Evolutionary conservation across 2,888 invertebrate genomes (phyloP), one percentile per base, ranked within the genome.

Genomic region (Apamea anceps): DNA sequence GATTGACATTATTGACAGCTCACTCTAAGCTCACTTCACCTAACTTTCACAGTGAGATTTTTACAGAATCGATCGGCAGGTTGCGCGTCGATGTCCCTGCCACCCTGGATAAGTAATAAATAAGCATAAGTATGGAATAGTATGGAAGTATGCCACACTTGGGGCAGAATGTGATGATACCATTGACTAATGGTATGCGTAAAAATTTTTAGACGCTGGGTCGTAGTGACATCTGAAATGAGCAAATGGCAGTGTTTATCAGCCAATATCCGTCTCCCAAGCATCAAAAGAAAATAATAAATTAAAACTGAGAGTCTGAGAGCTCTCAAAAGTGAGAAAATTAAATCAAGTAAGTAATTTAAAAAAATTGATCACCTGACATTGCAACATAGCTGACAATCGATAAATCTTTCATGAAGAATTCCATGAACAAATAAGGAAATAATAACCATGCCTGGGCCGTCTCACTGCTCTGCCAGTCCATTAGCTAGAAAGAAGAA

Each of bases 351-450:
- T 74, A 32, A 25, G 2, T 72, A 70, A 18, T 3, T 15, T 72
- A 71, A n/a, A 65, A 28, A 71, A 62, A 7, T 0, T 62, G 37
- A 28, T 63, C 88, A 95, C 95, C 95, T 6, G 91, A 12, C 91
- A 94, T 87, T 12, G 94, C 91, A 45, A 94, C 90, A 70, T 95
- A 95, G 87, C 93, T 94, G 84, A 95, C 87, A 7, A 93, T 88
- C 87, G 91, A 92, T 42, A 95, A 88, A 45, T 88, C 88, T 85
- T 93, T 94, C 95, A 94, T 94, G 37, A 87, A 92, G 75, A 88
- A 90, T 81, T 91, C 91, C 70, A 95, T 79, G 7, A 94, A 4
- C 48, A 95, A 79, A 81, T 92, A 95, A 2, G 95, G 95, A 10
- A 94, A 0, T 5, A 94, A 75, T 51, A 95, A 85, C 0, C 77